Evolutionary conservation across 1,140 invertebrate genomes (phyloP), one percentile per base, ranked within the genome.

Genomic region (Scylla paramamosain): DNA sequence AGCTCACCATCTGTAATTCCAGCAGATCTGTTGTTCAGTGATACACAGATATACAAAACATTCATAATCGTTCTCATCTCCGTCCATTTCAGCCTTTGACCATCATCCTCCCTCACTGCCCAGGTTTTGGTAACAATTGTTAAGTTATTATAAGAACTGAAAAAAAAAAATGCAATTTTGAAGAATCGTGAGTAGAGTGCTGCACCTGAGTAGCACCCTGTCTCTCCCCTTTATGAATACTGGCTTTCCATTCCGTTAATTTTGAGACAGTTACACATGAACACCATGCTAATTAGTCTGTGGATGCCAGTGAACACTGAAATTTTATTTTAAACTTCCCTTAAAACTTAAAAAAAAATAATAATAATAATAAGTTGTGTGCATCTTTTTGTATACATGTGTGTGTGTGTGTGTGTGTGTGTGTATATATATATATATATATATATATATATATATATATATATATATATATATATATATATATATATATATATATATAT

Each of bases 391-490:
- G 31, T 90, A 90, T 90, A 90, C 48, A 90, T 90, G 16, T 90
- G 48, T 90, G 16, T 90, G 48, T 90, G 48, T 90, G 48, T 90
- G 48, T 45, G 16, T 90, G 48, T 90, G 48, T 90, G 48, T 45
- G 48, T 90, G 48, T 90, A 90, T 90, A 90, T 90, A 90, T 90
- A 45, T 90, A 90, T 90, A 90, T 90, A 90, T 90, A 90, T 90
- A 90, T 90, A 32, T 32, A 90, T 90, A 90, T 90, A 90, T 90
- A 90, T 90, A 90, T 48, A 90, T 90, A 90, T 90, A 90, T 90
- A 90, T 90, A 90, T 90, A 90, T 90, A 90, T 90, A 90, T 90
- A 90, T 90, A 90, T 90, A 45, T 90, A 90, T 90, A 45, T 90
- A 90, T 90, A 45, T 90, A 90, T 90, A 48, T 90, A 48, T 90